Conservation (phyloP, 2,113 vertebrate genomes). For the Cyrtonyx montezumae region DNA sequence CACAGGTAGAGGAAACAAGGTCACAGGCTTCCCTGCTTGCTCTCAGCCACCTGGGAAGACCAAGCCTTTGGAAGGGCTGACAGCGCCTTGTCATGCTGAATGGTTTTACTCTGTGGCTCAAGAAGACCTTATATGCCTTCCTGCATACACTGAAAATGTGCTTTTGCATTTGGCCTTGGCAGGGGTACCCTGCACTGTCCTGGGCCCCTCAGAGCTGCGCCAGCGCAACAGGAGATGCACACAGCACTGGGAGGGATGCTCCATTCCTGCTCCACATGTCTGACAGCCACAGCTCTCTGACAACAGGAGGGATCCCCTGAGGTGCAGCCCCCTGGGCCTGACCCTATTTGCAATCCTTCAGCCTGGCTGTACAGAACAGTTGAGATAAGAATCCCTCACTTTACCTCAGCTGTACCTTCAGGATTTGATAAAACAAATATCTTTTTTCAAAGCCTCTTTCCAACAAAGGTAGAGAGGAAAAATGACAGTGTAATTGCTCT, state of each 20-base stretch:
- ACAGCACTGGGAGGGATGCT: neutral
- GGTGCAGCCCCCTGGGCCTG: too few relatives aligned
- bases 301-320: neutral
- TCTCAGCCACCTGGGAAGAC: neutral
- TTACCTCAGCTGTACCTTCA: neutral
- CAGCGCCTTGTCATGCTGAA: neutral
- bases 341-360: neutral
- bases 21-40: neutral
- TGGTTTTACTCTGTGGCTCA: neutral
- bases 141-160: neutral
- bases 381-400: neutral
- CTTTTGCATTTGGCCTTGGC: neutral
- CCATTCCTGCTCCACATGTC: neutral
- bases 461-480: accelerated
- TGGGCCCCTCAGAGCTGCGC: neutral
- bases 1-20: neutral
- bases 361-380: neutral
- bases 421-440: neutral
- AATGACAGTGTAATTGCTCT: neutral
- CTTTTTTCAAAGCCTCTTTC: neutral
- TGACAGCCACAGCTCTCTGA: neutral
- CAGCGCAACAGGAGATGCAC: neutral
- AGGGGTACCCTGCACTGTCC: neutral
- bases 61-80: neutral
- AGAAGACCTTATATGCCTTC: neutral